phyloP scores from a whole-genome alignment of 2,113 vertebrate genomes.

The Bubo blakistoni region DNA sequence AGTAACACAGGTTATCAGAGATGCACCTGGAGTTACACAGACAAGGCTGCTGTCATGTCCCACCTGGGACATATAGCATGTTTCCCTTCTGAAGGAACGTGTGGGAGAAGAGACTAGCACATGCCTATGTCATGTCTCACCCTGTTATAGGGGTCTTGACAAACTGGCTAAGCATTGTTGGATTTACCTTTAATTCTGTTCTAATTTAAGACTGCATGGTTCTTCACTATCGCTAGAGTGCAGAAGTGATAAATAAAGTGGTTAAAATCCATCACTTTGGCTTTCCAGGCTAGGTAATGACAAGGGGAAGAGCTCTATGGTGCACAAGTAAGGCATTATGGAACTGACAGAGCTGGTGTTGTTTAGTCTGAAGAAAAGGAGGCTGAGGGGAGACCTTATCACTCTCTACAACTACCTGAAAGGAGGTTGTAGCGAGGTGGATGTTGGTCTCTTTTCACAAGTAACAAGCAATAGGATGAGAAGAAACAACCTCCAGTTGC shows the following conservation, averaged over 20 bases:
- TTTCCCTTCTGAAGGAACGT: background rate
- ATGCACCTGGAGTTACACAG: background rate
- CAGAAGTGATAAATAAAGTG: background rate
- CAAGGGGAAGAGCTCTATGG: background rate
- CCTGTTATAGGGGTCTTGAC: background rate
- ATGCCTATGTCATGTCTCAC: rapidly evolving
- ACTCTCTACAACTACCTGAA: background rate
- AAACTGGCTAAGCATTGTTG: background rate
- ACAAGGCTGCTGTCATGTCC: background rate
- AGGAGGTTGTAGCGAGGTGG: background rate
- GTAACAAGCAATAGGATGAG: background rate
- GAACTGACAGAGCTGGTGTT: background rate
- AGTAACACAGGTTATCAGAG: background rate
- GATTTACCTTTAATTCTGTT: background rate
- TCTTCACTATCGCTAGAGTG: background rate
- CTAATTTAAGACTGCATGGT: background rate
- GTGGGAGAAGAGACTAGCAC: background rate
- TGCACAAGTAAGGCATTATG: background rate
- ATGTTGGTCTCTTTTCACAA: background rate
- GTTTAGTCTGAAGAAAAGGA: background rate
- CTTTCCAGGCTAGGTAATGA: background rate
- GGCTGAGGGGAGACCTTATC: too few species aligned
- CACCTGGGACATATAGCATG: rapidly evolving
- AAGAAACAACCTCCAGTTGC: background rate
- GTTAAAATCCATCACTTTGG: background rate